Conservation (phyloP, 2,888 invertebrate species). For the Drosophila anomalata region DNA sequence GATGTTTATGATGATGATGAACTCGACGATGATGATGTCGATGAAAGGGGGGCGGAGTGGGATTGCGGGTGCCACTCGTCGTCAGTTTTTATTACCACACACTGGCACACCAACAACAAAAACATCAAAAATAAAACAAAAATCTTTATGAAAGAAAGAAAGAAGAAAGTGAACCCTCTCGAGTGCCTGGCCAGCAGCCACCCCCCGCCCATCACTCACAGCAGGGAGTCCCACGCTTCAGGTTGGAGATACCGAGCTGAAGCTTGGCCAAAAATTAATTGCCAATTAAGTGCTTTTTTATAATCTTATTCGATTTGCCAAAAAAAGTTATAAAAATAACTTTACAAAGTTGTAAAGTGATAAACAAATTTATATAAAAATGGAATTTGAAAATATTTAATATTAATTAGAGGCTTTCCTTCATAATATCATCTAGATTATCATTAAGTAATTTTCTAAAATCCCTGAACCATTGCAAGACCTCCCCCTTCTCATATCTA, state of each 20-base stretch:
- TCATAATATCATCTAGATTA: constrained; percentile 1
- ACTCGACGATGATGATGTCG: background rate
- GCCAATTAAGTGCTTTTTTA: constrained; percentile 64
- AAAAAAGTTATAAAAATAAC: constrained; percentile 2
- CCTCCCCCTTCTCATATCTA: background rate
- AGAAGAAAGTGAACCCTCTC: constrained; percentile 37
- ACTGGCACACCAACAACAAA: constrained; percentile 26
- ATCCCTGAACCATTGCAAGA: constrained; percentile 23
- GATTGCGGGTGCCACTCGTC: constrained; percentile 76
- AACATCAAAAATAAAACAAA: background rate
- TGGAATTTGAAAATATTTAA: background rate
- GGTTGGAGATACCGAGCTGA: constrained; percentile 37
- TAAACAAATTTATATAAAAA: background rate
- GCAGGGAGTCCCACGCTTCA: constrained; percentile 57
- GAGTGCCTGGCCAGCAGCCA: constrained; percentile 7
- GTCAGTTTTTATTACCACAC: constrained; percentile 74
- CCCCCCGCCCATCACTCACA: constrained; percentile 4
- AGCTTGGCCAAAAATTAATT: constrained; percentile 61
- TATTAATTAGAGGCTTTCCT: background rate
- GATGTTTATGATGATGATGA: background rate
- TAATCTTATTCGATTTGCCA: constrained; percentile 62
- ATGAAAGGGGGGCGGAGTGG: constrained; percentile 33
- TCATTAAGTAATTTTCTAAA: constrained; percentile 1
- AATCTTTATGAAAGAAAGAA: constrained; percentile 26
- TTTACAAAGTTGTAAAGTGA: constrained; percentile 11